Evolutionary conservation across 2,113 vertebrate genomes (phyloP).

Genomic region (Platysternon megacephalum): DNA sequence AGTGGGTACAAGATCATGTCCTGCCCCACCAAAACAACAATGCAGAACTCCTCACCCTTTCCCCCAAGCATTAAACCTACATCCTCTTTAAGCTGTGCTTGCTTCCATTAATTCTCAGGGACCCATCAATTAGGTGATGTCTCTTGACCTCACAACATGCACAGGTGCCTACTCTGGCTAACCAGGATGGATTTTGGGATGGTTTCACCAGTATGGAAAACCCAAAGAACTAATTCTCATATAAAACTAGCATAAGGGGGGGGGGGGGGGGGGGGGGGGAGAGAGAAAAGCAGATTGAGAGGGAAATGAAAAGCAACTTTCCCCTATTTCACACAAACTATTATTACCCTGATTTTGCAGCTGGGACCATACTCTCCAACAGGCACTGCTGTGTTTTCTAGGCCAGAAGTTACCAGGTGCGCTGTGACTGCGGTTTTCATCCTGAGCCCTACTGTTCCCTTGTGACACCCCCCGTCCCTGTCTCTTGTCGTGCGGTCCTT

Average conservation of each 20-base stretch:
- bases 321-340: neutral
- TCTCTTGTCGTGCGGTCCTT: too few species aligned
- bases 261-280: too few species aligned
- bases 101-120: neutral
- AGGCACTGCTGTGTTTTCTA: too few species aligned
- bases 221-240: neutral
- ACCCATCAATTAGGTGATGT: neutral
- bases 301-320: neutral
- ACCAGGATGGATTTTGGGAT: neutral
- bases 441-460: neutral
- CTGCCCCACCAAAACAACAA: neutral
- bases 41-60: neutral
- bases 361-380: neutral
- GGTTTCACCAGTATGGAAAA: neutral
- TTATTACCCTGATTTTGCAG: too few species aligned
- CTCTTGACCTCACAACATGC: neutral
- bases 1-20: neutral
- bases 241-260: too few species aligned
- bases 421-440: neutral
- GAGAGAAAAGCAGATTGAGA: neutral
- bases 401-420: neutral
- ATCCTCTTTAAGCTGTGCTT: neutral
- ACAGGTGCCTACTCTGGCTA: neutral
- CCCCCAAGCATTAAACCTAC: neutral
- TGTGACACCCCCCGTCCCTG: neutral